Base-by-base conservation (phyloP, 2,888 invertebrate genomes). In the Mongoloraphidia duomilia region DNA sequence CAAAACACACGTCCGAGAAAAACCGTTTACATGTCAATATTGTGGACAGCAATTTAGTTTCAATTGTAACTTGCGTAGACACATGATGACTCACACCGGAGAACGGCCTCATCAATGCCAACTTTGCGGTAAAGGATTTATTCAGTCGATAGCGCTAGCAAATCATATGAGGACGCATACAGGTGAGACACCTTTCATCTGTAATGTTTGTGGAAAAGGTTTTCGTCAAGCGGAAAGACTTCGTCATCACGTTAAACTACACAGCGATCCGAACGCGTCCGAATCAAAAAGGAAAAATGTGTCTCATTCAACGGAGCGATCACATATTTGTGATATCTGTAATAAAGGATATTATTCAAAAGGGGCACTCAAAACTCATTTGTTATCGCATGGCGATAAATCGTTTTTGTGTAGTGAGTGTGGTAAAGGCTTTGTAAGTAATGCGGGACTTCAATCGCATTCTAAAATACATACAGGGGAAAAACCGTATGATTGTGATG, bases 331-430 rank as follows among this genome's bases (percentile, higher is more conserved):
- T 26, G 17, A 14, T 3, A 38, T 17, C 33, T 46, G 46, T 40
- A 13, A 40, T 26, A 14, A 34, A 12, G 13, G 17, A 6, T 46
- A 40, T 33, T 34, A 33, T 8, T 40, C 39, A 17, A 46, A 46
- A 33, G 13, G 33, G 13, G 14, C 12, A 8, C 13, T 46, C 9
- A 12, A 46, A 11, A 40, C 46, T 13, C 46, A 46, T 14, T 11
- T 9, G 1, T 17, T 26, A 40, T 11, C 39, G 12, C 46, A 46
- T 34, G 17, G 33, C 9, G 35, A 35, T 44, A 40, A 46, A 40
- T 40, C 39, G 34, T 35, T 57, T 50, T 52, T 60, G 34, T 60
- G 60, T 42, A 53, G 54, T 12, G 57, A 60, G 14, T 60, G 60
- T 44, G 59, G 59, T 8, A 44, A 49, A 34, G 44, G 50, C 36